Evolutionary conservation across 2,113 vertebrate genomes (phyloP).

Genomic region (Saccopteryx leptura): DNA sequence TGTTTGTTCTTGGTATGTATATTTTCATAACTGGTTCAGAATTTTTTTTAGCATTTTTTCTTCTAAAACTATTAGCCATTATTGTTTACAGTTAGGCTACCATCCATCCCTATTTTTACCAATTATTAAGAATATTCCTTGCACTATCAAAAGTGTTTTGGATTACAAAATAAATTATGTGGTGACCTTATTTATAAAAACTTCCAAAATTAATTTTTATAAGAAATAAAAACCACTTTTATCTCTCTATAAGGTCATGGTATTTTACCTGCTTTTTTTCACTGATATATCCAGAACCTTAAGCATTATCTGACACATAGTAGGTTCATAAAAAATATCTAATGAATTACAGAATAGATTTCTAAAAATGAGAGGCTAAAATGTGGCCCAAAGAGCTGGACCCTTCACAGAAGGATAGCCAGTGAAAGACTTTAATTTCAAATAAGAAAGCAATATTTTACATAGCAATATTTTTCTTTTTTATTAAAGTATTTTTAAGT

Average conservation of each 20-base stretch:
- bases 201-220: conserved; percentile 10
- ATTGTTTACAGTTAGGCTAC: not conserved
- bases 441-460: not conserved
- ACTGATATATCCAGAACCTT: not conserved
- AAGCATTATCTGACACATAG: not conserved
- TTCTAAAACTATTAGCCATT: not conserved
- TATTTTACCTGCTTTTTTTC: not conserved
- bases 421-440: not conserved
- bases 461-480: too few relatives aligned
- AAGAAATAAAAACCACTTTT: not conserved
- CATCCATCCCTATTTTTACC: not conserved
- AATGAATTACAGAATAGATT: not conserved
- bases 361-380: not conserved
- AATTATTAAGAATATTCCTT: not conserved
- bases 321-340: not conserved
- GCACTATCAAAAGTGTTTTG: not conserved
- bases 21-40: not conserved
- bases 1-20: not conserved
- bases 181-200: not conserved
- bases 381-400: not conserved
- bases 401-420: not conserved
- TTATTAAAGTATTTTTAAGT: too few relatives aligned
- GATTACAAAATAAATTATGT: not conserved
- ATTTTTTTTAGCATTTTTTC: not conserved
- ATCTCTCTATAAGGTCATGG: not conserved